Percentiles rank a stretch among this genome's conserved stretches.
Conservation (phyloP, 2,113 vertebrate genomes). For the Nothobranchius kuhntae region DNA sequence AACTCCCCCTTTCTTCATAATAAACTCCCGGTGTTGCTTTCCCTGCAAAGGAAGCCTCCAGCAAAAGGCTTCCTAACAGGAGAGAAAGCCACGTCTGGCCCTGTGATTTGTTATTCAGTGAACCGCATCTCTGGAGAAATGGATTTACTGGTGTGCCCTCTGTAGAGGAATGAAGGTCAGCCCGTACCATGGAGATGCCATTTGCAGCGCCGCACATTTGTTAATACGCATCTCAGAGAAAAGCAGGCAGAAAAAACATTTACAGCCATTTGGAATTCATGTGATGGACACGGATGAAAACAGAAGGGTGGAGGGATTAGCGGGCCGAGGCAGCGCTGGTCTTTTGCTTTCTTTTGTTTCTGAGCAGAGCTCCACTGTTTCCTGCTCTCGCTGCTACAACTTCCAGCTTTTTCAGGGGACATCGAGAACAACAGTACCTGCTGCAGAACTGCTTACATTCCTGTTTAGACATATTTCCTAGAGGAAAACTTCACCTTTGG, state of each 20-base stretch:
- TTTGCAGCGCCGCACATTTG: slow-evolving; percentile 59
- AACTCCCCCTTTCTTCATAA: slow-evolving; percentile 38
- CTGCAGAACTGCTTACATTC: slow-evolving; percentile 19
- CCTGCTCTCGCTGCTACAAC: slow-evolving; percentile 11
- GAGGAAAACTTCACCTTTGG: slow-evolving; percentile 42
- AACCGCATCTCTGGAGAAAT: slow-evolving; percentile 76
- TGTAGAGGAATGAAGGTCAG: slow-evolving; percentile 73
- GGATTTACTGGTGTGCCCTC: slow-evolving; percentile 76
- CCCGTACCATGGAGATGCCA: slow-evolving; percentile 62
- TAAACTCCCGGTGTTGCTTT: slow-evolving; percentile 52
- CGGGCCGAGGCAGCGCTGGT: slow-evolving; percentile 38
- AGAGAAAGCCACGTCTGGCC: slow-evolving; percentile 60
- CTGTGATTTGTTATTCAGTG: slow-evolving; percentile 76
- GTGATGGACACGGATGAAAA: slow-evolving; percentile 58
- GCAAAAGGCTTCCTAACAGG: slow-evolving; percentile 61
- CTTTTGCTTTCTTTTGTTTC: slow-evolving; percentile 30
- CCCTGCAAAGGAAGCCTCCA: slow-evolving; percentile 42
- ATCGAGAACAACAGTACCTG: slow-evolving; percentile 10
- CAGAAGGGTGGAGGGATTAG: slow-evolving; percentile 51
- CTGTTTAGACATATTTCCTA: not conserved
- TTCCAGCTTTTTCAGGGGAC: slow-evolving; percentile 11
- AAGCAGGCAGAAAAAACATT: slow-evolving; percentile 59
- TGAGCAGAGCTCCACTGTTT: slow-evolving; percentile 19
- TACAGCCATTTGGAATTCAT: slow-evolving; percentile 61
- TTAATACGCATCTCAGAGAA: slow-evolving; percentile 62